These are phyloP conservation scores for Silurus aristotelis DNA, from an alignment of 2,797 vertebrate species.

Conservation along the genomic window DNA sequence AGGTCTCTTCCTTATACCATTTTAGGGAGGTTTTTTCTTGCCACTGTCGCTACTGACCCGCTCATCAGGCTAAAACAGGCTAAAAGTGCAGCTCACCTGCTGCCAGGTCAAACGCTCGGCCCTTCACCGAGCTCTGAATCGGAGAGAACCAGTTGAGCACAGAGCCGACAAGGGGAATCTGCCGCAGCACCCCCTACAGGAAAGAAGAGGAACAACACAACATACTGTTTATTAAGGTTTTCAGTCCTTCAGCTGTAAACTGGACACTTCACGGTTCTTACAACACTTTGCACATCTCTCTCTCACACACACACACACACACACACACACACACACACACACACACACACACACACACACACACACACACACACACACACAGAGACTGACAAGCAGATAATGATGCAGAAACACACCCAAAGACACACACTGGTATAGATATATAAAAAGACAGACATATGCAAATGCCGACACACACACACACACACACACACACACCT, in stretches of 20 bases:
- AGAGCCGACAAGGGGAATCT: conserved; percentile 92
- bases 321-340: background rate
- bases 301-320: background rate
- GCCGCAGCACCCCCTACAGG: conserved; percentile 87
- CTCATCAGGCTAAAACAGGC: no score
- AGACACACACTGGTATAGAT: background rate
- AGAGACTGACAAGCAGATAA: background rate
- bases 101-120: conserved; percentile 89
- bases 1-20: no score
- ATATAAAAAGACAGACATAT: no score
- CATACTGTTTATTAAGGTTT: no score
- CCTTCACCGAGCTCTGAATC: conserved; percentile 84
- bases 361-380: background rate
- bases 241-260: background rate
- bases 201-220: background rate
- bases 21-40: no score
- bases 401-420: background rate
- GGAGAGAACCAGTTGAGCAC: conserved; percentile 97
- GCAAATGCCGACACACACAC: background rate
- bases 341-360: background rate
- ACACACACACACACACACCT: conserved; percentile 72
- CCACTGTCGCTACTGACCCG: no score
- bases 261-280: background rate
- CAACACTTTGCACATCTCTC: background rate
- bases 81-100: conserved; percentile 81